phyloP scores from a whole-genome alignment of 1,140 invertebrate genomes.

The Hirudo medicinalis region DNA sequence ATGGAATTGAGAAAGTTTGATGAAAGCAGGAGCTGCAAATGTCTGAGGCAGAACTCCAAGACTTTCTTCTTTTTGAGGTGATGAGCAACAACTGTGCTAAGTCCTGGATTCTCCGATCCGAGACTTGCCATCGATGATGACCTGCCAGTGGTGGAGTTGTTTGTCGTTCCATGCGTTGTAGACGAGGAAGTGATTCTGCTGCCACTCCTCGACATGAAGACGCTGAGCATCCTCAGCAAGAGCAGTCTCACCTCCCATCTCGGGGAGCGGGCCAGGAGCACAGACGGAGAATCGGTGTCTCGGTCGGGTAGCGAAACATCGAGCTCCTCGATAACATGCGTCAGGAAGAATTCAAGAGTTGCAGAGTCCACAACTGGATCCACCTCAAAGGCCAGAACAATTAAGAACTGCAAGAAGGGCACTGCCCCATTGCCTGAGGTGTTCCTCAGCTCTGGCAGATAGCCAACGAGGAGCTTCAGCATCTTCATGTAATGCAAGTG shows the following conservation, averaged over 20 bases:
- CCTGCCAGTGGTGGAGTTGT: too few relatives aligned
- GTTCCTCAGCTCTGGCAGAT: constrained; percentile 49
- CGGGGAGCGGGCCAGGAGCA: constrained; percentile 41
- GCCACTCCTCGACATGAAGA: constrained; percentile 54
- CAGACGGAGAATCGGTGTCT: constrained; percentile 35
- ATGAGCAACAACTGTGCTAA: not conserved
- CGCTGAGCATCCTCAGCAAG: constrained; percentile 60
- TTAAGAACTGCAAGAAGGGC: constrained; percentile 74
- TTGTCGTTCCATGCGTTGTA: too few relatives aligned
- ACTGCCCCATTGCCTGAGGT: constrained; percentile 67
- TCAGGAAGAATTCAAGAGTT: constrained; percentile 60
- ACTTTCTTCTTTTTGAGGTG: not conserved
- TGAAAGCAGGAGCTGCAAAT: not conserved
- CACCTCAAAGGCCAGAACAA: constrained; percentile 78
- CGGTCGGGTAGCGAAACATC: constrained; percentile 50
- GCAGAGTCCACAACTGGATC: constrained; percentile 59
- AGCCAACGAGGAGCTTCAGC: constrained; percentile 25
- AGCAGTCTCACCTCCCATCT: constrained; percentile 70
- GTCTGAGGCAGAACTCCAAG: constrained; percentile 5
- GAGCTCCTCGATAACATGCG: constrained; percentile 60
- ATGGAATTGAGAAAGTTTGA: constrained; percentile 5
- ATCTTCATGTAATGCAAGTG: not conserved
- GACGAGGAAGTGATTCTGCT: not conserved
- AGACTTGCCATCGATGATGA: too few relatives aligned
- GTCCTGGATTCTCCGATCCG: not conserved